Evolutionary conservation across 2,888 invertebrate species (phyloP).

Genomic region (Drosophila bunnanda): DNA sequence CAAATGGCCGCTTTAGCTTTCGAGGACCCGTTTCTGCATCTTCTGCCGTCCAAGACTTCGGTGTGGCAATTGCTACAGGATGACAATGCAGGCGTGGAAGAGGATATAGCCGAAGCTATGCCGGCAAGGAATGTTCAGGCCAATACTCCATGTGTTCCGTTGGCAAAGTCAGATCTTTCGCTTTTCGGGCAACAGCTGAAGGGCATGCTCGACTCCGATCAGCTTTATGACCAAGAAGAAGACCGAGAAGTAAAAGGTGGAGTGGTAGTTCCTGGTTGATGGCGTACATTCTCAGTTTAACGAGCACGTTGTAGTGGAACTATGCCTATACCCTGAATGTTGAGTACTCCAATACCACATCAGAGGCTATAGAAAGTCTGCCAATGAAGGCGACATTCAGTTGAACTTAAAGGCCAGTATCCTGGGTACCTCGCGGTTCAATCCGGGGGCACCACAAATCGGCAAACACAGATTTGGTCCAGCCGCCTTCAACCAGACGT

Average conservation of each 20-base stretch:
- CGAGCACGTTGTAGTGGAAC: slow-evolving; percentile 1
- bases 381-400: slow-evolving; percentile 3
- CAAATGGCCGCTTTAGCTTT: neutral
- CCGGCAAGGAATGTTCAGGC: neutral
- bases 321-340: slow-evolving; percentile 1
- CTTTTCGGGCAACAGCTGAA: neutral
- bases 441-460: slow-evolving; percentile 1
- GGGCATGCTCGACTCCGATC: neutral
- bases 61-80: too few relatives aligned
- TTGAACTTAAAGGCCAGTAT: slow-evolving; percentile 4
- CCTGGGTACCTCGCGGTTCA: slow-evolving; percentile 4
- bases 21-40: neutral
- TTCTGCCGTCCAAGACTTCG: too few relatives aligned
- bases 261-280: neutral
- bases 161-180: neutral
- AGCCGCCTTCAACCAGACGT: slow-evolving; percentile 1
- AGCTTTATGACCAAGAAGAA: neutral
- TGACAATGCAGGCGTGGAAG: too few relatives aligned
- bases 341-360: neutral
- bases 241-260: too few relatives aligned
- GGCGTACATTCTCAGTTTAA: slow-evolving; percentile 9
- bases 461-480: neutral
- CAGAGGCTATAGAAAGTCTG: neutral
- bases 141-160: too few relatives aligned
- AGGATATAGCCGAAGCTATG: neutral